phyloP scores from a whole-genome alignment of 1,140 invertebrate genomes.

The Teleopsis dalmanni region DNA sequence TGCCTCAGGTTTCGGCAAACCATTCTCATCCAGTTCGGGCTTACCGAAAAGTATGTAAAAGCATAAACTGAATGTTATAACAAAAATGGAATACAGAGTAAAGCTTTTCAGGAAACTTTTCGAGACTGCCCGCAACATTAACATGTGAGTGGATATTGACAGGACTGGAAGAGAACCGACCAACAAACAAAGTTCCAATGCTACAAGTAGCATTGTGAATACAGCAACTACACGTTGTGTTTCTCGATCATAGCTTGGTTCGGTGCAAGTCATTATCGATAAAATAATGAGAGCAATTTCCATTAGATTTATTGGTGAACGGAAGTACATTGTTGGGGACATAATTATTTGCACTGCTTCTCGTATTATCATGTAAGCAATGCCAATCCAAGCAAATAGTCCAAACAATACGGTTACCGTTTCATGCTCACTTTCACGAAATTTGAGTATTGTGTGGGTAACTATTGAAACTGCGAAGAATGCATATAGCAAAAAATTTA shows the following conservation, averaged over 20 bases:
- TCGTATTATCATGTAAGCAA: conserved; percentile 52
- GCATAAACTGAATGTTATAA: conserved; percentile 70
- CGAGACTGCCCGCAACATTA: conserved; percentile 70
- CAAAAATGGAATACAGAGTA: conserved; percentile 67
- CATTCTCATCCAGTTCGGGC: not conserved
- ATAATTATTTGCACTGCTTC: conserved; percentile 63
- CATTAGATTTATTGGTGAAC: conserved; percentile 61
- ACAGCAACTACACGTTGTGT: conserved; percentile 54
- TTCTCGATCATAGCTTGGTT: conserved; percentile 45
- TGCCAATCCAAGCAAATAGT: conserved; percentile 47
- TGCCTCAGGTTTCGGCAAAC: conserved; percentile 35
- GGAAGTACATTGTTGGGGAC: conserved; percentile 55
- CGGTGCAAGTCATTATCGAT: conserved; percentile 50
- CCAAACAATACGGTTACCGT: conserved; percentile 42
- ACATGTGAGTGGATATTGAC: conserved; percentile 63
- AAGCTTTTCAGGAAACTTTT: conserved; percentile 72
- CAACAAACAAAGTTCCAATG: conserved; percentile 64
- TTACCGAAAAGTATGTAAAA: conserved; percentile 66
- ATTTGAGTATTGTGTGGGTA: conserved; percentile 53
- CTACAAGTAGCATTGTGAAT: conserved; percentile 62
- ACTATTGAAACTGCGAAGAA: conserved; percentile 61
- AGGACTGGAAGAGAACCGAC: conserved; percentile 65
- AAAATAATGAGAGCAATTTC: conserved; percentile 59
- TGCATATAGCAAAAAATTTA: conserved; percentile 64
- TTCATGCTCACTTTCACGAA: conserved; percentile 47